Base-by-base conservation (phyloP, 2,113 vertebrate species). In the Rhineura floridana region DNA sequence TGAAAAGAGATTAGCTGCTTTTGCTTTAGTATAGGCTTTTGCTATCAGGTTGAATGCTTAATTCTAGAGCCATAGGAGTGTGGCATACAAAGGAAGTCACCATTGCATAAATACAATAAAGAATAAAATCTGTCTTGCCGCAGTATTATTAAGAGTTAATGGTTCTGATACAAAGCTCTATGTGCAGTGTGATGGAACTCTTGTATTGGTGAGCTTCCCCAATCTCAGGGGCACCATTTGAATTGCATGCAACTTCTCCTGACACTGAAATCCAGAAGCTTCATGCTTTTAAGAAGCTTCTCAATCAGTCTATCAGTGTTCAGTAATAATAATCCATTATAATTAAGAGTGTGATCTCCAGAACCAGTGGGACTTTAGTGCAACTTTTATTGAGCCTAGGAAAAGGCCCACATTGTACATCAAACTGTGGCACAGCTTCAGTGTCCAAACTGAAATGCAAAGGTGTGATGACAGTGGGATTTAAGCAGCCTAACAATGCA, bases 11-110 rank as follows among this genome's bases (percentile, higher is more conserved):
- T 81, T 52, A 90, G 65, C 79, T 93, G 93, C 91, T 89, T 87
- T 79, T 93, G 90, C 91, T 75, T n/a, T 91, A 89, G 91, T 93
- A 89, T 59, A 90, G 91, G 91, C 89, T 91, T 92, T 92, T 95
- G 72, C 89, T 63, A 84, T 90, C 89, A 94, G 88, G 94, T 94
- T 50, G 92, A 94, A 92, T 80, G 77, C 59, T 93, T 87, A 93
- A 90, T 75, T 93, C 30, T 28, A 88, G 77, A 0, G 67, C 90
- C 91, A 94, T 92, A 65, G 36, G 89, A 92, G 91, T 87, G 52
- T 83, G 85, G 46, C 81, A 15, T 83, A 89, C 73, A 91, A 94
- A 94, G 91, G 83, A 89, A 94, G 28, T 90, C 83, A 93, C 90
- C 90, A 91, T 87, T 84, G 72, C 11, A 81, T 67, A 90, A 80